Conservation (phyloP, 1,140 invertebrate genomes). For the Eumaeus atala region DNA sequence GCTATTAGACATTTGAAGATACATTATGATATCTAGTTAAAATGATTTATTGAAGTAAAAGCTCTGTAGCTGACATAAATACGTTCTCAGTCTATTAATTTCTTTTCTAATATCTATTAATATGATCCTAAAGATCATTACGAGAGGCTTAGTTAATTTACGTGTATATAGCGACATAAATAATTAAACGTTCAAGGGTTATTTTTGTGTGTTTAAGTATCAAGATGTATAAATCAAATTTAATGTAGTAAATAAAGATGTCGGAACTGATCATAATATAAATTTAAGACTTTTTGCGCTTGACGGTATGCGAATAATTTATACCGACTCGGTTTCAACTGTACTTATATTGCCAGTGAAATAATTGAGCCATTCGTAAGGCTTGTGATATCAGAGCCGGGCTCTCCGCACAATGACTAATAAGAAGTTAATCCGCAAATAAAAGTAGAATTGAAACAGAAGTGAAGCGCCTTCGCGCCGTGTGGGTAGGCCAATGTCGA, state of each 20-base stretch:
- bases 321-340: constrained; percentile 24
- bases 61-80: constrained; percentile 37
- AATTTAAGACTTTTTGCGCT: too few relatives aligned
- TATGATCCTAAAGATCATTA: too few relatives aligned
- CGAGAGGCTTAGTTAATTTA: too few relatives aligned
- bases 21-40: constrained; percentile 3
- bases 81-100: constrained; percentile 43
- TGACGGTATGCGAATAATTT: constrained; percentile 41
- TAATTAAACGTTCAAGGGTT: too few relatives aligned
- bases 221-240: too few relatives aligned
- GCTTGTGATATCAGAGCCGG: constrained; percentile 60
- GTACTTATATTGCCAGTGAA: constrained; percentile 41
- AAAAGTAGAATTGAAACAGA: constrained; percentile 74
- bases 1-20: too few relatives aligned
- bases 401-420: constrained; percentile 66
- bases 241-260: too few relatives aligned
- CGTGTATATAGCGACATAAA: too few relatives aligned
- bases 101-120: too few relatives aligned
- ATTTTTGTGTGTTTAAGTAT: too few relatives aligned
- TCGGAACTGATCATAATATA: too few relatives aligned
- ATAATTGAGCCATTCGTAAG: constrained; percentile 73
- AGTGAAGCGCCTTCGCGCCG: constrained; percentile 66
- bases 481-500: constrained; percentile 72
- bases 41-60: neutral
- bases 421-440: constrained; percentile 74